These are phyloP conservation scores for Mixornis gularis DNA, from an alignment of 2,113 vertebrate genomes.

Conservation along the genomic window DNA sequence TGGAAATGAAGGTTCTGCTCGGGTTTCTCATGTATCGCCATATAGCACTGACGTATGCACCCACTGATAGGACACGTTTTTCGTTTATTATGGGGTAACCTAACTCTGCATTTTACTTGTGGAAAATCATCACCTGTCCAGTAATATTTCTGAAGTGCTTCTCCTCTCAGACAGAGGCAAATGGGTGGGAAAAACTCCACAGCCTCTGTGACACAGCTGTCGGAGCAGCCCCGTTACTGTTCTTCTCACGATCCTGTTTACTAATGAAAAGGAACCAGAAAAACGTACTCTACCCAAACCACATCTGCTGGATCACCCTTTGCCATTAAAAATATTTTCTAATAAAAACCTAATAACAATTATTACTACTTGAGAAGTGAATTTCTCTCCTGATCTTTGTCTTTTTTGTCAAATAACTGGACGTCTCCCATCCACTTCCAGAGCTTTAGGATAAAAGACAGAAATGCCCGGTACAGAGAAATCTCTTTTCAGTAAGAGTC, in stretches of 20 bases:
- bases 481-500: neutral
- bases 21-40: neutral
- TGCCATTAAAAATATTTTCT: neutral
- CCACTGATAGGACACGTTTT: neutral
- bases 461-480: neutral
- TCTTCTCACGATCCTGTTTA: neutral
- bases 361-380: neutral
- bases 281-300: neutral
- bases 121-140: constrained; percentile 29
- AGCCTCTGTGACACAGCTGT: neutral
- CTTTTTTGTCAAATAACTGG: neutral
- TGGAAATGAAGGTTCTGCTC: constrained; percentile 44
- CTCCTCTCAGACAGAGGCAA: neutral
- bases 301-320: neutral
- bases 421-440: neutral
- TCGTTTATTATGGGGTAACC: constrained; percentile 10
- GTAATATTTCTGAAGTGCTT: neutral
- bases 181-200: neutral
- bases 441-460: neutral
- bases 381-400: neutral
- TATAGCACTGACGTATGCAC: neutral
- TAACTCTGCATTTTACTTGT: neutral
- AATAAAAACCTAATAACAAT: neutral
- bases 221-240: neutral
- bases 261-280: neutral